Conservation (phyloP, 2,888 invertebrate species). For the Aelia acuminata region DNA sequence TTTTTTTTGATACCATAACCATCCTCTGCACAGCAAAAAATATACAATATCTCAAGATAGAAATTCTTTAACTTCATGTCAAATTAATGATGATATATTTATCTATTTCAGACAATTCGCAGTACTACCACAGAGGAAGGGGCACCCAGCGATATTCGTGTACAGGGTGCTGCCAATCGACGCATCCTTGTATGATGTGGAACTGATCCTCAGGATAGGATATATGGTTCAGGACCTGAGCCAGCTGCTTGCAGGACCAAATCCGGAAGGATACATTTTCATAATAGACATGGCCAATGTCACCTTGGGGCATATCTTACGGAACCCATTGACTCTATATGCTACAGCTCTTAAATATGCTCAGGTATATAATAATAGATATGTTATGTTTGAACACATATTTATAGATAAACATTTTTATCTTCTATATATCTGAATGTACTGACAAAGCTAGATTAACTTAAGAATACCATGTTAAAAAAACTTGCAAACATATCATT, state of each 20-base stretch:
- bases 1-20: too few species aligned
- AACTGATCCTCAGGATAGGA: conserved; percentile 62
- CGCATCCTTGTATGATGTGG: conserved; percentile 42
- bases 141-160: conserved; percentile 25
- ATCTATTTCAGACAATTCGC: conserved; percentile 45
- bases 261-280: conserved; percentile 64
- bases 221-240: conserved; percentile 66
- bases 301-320: conserved; percentile 64
- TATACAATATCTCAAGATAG: too few species aligned
- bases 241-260: conserved; percentile 66
- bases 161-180: conserved; percentile 43
- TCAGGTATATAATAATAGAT: conserved; percentile 65
- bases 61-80: background rate
- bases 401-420: background rate
- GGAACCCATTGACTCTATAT: conserved; percentile 65
- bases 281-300: conserved; percentile 65
- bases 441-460: too few species aligned
- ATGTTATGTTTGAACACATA: background rate
- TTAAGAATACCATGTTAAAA: too few species aligned
- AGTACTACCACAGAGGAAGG: conserved; percentile 40
- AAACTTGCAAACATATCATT: too few species aligned
- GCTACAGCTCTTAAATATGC: conserved; percentile 65
- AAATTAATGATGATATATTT: background rate
- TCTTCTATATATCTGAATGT: too few species aligned
- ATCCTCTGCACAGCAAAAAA: too few species aligned